phyloP scores from a whole-genome alignment of 2,888 invertebrate genomes.

The Rotaria sp. region DNA sequence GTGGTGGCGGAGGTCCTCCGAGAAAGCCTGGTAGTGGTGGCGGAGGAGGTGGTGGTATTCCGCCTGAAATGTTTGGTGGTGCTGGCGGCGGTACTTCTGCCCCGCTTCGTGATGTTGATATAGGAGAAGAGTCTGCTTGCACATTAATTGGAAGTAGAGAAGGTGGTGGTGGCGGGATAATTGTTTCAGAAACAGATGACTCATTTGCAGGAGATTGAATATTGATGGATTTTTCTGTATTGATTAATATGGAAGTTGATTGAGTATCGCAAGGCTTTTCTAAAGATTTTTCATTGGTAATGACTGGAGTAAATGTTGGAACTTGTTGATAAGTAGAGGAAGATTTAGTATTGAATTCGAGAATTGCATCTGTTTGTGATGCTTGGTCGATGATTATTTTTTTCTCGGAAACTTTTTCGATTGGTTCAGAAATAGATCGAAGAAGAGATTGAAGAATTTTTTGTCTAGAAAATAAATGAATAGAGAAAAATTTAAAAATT shows the following conservation, averaged over 20 bases:
- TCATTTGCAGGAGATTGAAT: background rate
- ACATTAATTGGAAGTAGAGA: background rate
- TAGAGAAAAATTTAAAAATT: background rate
- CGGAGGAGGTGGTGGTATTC: background rate
- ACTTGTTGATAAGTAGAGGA: background rate
- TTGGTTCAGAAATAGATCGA: background rate
- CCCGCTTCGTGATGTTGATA: background rate
- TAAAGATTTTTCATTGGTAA: background rate
- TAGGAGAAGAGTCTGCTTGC: background rate
- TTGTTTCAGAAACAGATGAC: background rate
- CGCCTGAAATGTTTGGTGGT: background rate
- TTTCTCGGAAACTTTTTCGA: background rate
- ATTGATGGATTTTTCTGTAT: background rate
- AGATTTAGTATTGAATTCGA: background rate
- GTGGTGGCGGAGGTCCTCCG: background rate
- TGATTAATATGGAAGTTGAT: background rate
- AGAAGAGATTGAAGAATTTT: background rate
- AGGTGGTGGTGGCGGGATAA: background rate
- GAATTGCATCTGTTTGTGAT: background rate
- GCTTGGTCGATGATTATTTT: background rate
- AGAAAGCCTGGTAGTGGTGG: background rate
- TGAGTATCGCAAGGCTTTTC: background rate
- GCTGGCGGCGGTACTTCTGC: background rate
- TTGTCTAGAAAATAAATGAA: background rate
- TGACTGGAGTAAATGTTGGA: background rate